phyloP scores from a whole-genome alignment of 2,113 vertebrate genomes.

The Brevimyrus niger region DNA sequence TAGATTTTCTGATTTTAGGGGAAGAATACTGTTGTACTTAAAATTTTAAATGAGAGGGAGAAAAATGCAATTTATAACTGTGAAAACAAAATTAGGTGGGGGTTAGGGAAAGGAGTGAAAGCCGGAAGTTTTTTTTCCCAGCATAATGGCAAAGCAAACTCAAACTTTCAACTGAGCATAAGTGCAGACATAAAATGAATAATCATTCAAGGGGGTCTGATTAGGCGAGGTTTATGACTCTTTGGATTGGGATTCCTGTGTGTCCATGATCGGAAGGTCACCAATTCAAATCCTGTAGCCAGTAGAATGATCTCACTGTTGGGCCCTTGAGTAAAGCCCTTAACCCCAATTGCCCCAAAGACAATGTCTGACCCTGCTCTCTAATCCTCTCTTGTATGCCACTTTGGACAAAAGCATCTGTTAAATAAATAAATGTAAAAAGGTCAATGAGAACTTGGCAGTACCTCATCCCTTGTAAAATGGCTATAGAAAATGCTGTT shows the following conservation, averaged over 20 bases:
- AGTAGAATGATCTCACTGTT: background rate
- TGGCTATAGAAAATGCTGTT: background rate
- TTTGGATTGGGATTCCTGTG: background rate
- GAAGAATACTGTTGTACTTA: slow-evolving; percentile 21
- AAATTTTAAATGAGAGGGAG: slow-evolving; percentile 47
- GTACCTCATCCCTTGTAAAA: background rate
- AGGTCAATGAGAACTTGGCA: background rate
- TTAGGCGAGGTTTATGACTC: background rate
- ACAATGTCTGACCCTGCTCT: background rate
- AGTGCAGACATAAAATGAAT: background rate
- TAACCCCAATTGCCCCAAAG: background rate
- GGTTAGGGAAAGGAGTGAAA: background rate
- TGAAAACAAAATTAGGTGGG: slow-evolving; percentile 11
- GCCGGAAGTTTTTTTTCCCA: background rate
- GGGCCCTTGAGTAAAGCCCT: background rate
- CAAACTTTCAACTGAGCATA: background rate
- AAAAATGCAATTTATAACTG: slow-evolving; percentile 44
- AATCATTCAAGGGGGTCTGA: background rate
- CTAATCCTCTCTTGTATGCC: background rate
- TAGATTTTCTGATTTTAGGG: slow-evolving; percentile 59
- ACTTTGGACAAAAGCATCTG: background rate
- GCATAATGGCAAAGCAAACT: background rate
- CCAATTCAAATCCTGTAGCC: background rate
- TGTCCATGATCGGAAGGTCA: background rate
- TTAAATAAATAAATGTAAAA: background rate